phyloP scores from a whole-genome alignment of 2,888 invertebrate genomes.

The Epistrophe grossulariae region DNA sequence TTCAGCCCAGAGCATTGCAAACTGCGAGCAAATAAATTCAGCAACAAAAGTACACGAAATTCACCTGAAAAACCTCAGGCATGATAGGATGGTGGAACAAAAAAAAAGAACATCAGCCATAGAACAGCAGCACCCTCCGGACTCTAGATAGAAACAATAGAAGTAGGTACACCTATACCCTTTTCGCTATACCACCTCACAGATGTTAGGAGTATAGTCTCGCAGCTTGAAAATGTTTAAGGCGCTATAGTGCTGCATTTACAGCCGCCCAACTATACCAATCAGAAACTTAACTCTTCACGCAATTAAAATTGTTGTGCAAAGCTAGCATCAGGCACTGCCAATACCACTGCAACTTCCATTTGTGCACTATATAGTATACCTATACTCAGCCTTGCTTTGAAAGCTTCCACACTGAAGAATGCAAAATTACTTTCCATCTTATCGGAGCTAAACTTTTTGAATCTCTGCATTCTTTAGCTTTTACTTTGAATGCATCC shows the following conservation, averaged over 20 bases:
- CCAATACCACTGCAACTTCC: slow-evolving; percentile 18
- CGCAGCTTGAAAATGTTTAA: slow-evolving; percentile 16
- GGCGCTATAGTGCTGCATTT: neutral
- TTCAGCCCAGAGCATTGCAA: slow-evolving; percentile 34
- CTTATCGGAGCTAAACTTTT: slow-evolving; percentile 71
- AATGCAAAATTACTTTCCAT: slow-evolving; percentile 75
- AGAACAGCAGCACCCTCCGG: slow-evolving; percentile 10
- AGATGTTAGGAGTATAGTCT: slow-evolving; percentile 32
- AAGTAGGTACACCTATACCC: neutral
- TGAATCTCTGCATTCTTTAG: slow-evolving; percentile 49
- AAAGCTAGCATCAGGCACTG: slow-evolving; percentile 7
- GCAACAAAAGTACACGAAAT: slow-evolving; percentile 39
- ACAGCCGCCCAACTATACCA: slow-evolving; percentile 26
- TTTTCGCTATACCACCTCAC: neutral
- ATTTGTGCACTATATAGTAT: neutral
- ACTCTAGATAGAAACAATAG: slow-evolving; percentile 23
- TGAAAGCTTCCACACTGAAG: slow-evolving; percentile 41
- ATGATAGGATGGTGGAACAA: neutral
- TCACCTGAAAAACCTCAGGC: slow-evolving; percentile 57
- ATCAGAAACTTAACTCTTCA: slow-evolving; percentile 75
- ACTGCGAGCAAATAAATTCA: slow-evolving; percentile 57
- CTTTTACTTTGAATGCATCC: slow-evolving; percentile 30
- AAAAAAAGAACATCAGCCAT: slow-evolving; percentile 3
- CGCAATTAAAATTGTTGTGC: slow-evolving; percentile 75
- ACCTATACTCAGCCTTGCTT: neutral